Conservation (phyloP, 2,113 vertebrate species). For the Coryphaenoides rupestris region DNA sequence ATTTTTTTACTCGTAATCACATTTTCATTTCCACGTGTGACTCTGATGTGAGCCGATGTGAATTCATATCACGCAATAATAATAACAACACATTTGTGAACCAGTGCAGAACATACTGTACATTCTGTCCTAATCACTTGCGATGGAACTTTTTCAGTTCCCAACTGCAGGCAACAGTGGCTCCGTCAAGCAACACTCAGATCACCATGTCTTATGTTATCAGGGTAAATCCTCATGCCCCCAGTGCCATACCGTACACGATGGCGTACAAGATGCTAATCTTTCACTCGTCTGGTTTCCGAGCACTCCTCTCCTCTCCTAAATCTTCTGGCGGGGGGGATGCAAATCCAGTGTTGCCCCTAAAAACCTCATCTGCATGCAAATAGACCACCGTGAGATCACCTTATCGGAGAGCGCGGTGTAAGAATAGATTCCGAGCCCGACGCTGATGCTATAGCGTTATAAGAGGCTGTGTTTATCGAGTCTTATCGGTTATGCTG, state of each 20-base stretch:
- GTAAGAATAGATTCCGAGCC: no score
- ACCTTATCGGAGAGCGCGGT: constrained; percentile 34
- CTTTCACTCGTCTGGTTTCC: constrained; percentile 41
- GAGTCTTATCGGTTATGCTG: no score
- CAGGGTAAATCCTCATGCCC: constrained; percentile 32
- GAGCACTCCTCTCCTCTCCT: constrained; percentile 44
- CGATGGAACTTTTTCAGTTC: not conserved
- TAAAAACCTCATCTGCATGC: constrained; percentile 43
- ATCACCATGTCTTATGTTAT: constrained; percentile 30
- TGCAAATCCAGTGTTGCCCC: constrained; percentile 52
- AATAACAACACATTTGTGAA: no score
- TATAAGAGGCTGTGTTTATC: no score
- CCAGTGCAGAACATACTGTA: no score
- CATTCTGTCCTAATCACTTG: no score
- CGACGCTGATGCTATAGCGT: no score
- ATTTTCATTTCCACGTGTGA: no score
- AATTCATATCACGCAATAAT: no score
- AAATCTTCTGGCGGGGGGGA: constrained; percentile 54
- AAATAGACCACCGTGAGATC: constrained; percentile 49
- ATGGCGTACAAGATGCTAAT: constrained; percentile 39
- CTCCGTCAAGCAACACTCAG: constrained; percentile 13
- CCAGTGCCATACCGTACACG: constrained; percentile 12
- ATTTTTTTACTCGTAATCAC: no score
- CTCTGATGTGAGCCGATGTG: no score
- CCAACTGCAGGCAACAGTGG: not conserved